A percentile compares a stretch with the other conserved stretches of the same genome.
Conservation (phyloP, 2,797 vertebrate genomes). For the Enteromius radiatus region DNA sequence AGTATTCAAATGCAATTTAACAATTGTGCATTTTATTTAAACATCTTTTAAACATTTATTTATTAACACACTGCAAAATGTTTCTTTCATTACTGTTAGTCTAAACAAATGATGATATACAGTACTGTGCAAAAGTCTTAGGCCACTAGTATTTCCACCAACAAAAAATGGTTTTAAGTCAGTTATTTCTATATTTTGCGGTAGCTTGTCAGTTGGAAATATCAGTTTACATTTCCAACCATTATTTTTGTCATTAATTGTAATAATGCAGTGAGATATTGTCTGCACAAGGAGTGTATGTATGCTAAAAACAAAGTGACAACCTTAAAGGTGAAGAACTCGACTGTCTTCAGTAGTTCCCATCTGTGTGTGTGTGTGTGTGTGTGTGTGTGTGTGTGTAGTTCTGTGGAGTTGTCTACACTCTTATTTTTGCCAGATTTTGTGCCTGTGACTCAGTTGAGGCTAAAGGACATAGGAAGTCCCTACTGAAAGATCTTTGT, state of each 20-base stretch:
- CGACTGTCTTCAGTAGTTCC: neutral
- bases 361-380: too few relatives aligned
- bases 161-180: too few relatives aligned
- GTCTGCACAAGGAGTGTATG: too few relatives aligned
- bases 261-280: too few relatives aligned
- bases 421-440: neutral
- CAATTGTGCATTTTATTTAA: neutral
- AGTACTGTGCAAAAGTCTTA: neutral
- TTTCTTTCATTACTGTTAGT: neutral
- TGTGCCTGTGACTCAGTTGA: conserved; percentile 10
- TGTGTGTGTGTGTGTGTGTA: conserved; percentile 22
- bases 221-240: too few relatives aligned
- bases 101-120: neutral
- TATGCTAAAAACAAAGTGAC: neutral
- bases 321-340: neutral
- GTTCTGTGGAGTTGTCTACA: neutral
- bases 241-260: too few relatives aligned
- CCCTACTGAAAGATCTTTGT: conserved; percentile 19
- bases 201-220: too few relatives aligned
- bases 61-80: neutral
- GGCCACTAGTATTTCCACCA: too few relatives aligned
- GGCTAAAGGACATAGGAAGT: conserved; percentile 42
- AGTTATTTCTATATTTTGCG: too few relatives aligned
- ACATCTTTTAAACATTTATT: too few relatives aligned
- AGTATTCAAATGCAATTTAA: neutral